Conservation (phyloP, 2,113 vertebrate genomes). For the Engraulis encrasicolus region DNA sequence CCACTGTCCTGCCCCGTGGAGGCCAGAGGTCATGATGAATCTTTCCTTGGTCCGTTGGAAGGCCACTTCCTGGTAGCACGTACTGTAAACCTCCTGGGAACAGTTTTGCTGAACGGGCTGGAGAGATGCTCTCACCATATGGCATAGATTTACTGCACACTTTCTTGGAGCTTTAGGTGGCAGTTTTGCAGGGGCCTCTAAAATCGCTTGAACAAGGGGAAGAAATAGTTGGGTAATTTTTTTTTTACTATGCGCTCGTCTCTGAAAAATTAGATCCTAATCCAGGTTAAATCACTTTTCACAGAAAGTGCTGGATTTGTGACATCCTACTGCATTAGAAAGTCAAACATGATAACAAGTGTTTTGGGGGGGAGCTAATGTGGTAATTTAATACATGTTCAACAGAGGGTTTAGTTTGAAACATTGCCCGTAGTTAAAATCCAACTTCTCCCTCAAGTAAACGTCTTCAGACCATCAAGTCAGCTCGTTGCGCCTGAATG, state of each 20-base stretch:
- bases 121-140: conserved; percentile 65
- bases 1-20: neutral
- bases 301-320: neutral
- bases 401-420: conserved; percentile 52
- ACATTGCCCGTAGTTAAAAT: conserved; percentile 57
- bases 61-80: neutral
- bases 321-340: neutral
- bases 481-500: conserved; percentile 76
- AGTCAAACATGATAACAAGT: conserved; percentile 5
- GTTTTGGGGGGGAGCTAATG: neutral
- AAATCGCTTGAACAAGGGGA: conserved; percentile 40
- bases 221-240: conserved; percentile 9
- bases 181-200: conserved; percentile 50
- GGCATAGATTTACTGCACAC: conserved; percentile 68
- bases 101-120: conserved; percentile 44
- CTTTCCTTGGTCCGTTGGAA: neutral
- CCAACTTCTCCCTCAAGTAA: conserved; percentile 65
- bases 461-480: conserved; percentile 55
- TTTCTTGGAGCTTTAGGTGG: conserved; percentile 56
- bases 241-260: neutral
- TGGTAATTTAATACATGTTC: conserved; percentile 33
- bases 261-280: neutral
- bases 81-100: conserved; percentile 54
- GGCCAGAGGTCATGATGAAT: no score
- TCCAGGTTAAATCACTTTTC: neutral